Evolutionary conservation across 2,888 invertebrate species (phyloP).

Genomic region (Shargacucullia verbasci): DNA sequence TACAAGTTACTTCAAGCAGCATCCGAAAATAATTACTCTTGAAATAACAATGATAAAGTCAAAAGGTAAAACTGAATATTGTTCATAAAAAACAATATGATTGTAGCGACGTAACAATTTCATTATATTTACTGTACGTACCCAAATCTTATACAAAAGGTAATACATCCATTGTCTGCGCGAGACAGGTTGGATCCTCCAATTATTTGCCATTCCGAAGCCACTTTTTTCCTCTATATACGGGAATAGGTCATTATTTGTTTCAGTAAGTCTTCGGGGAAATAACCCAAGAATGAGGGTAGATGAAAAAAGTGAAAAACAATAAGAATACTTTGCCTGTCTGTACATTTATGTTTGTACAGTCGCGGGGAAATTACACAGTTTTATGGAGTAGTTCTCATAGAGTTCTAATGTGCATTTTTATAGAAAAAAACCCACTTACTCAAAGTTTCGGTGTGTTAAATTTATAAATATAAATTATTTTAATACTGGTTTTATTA

Average conservation of each 20-base stretch:
- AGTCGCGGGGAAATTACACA: constrained; percentile 25
- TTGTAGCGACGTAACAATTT: not conserved
- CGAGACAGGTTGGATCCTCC: constrained; percentile 39
- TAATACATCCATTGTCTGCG: constrained; percentile 41
- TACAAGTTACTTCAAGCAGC: too few species aligned
- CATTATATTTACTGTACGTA: constrained; percentile 9
- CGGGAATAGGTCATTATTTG: constrained; percentile 53
- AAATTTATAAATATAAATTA: too few species aligned
- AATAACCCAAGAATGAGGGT: constrained; percentile 46
- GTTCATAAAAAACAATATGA: not conserved
- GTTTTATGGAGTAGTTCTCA: constrained; percentile 9
- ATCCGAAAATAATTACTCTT: too few species aligned
- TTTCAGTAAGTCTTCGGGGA: constrained; percentile 53
- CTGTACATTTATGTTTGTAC: constrained; percentile 35
- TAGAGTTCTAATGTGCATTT: constrained; percentile 4
- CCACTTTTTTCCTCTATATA: constrained; percentile 43
- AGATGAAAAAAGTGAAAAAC: constrained; percentile 44
- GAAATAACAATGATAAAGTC: not conserved
- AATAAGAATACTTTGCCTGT: constrained; percentile 41
- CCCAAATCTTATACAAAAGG: constrained; percentile 30
- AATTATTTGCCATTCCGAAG: constrained; percentile 53
- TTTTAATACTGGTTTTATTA: too few species aligned
- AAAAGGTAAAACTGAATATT: not conserved
- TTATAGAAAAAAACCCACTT: not conserved
- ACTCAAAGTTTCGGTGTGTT: not conserved